These are phyloP conservation scores for Hoplodrina ambigua DNA, from an alignment of 2,888 invertebrate species.

Conservation along the genomic window DNA sequence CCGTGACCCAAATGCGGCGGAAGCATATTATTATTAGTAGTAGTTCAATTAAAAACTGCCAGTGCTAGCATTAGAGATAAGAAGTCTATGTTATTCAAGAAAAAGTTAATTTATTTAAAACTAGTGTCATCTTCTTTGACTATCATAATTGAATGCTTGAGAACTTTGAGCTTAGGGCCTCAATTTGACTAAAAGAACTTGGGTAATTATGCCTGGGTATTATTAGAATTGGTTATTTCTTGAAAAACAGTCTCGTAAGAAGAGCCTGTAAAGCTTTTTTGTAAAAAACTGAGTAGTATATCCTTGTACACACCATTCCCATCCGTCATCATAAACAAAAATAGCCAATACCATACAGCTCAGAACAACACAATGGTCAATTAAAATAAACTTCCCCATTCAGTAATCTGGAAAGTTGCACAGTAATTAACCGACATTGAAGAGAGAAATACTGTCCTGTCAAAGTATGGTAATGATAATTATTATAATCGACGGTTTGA, in stretches of 20 bases:
- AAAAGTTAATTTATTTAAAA: not conserved
- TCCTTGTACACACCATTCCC: not conserved
- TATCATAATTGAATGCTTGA: not conserved
- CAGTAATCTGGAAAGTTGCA: slow-evolving; percentile 53
- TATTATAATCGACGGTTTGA: slow-evolving; percentile 63
- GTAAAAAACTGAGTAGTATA: not conserved
- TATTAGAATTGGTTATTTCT: not conserved
- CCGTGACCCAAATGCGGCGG: no score
- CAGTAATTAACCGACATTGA: slow-evolving; percentile 58
- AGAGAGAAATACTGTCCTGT: slow-evolving; percentile 49
- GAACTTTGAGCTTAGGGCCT: not conserved
- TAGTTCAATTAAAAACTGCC: no score
- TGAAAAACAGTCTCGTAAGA: not conserved
- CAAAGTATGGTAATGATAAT: slow-evolving; percentile 62
- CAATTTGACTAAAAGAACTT: not conserved
- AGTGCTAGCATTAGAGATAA: no score
- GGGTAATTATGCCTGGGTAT: not conserved
- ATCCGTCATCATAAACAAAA: slow-evolving; percentile 14
- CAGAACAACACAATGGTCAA: slow-evolving; percentile 32
- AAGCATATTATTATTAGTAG: no score
- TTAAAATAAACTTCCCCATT: slow-evolving; percentile 52
- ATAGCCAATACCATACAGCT: slow-evolving; percentile 11
- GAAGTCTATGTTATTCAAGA: not conserved
- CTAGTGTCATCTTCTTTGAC: no score
- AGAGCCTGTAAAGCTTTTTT: not conserved